Evolutionary conservation across 1,140 invertebrate species (phyloP).

Genomic region (Dinoponera quadriceps): DNA sequence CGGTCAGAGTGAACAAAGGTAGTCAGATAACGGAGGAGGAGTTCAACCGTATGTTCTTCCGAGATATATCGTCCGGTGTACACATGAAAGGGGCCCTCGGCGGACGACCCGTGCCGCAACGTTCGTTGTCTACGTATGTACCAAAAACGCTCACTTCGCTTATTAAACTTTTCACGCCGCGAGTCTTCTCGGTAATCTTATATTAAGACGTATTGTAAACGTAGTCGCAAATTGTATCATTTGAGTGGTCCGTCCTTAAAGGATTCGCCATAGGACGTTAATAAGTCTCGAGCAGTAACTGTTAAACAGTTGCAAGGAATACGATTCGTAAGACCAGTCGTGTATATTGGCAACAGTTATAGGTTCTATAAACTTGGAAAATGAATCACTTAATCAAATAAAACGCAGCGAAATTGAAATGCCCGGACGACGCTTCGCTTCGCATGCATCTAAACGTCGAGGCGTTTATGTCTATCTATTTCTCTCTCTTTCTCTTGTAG

Average conservation of each 20-base stretch:
- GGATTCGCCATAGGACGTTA: no score
- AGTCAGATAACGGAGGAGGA: slow-evolving; percentile 83
- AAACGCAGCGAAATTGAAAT: slow-evolving; percentile 27
- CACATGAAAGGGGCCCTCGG: slow-evolving; percentile 85
- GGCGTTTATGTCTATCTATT: no score
- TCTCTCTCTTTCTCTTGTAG: slow-evolving; percentile 17
- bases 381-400: slow-evolving; percentile 27
- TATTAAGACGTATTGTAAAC: no score
- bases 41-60: slow-evolving; percentile 88
- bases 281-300: no score
- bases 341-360: slow-evolving; percentile 60
- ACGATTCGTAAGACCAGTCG: slow-evolving; percentile 75
- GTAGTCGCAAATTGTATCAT: no score
- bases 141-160: slow-evolving; percentile 64
- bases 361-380: slow-evolving; percentile 45
- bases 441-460: no score
- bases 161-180: no score
- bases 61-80: slow-evolving; percentile 77
- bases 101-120: slow-evolving; percentile 71
- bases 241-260: no score
- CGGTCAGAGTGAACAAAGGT: slow-evolving; percentile 86
- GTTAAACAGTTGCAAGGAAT: no score
- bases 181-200: no score
- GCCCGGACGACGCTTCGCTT: not conserved
- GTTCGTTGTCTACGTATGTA: slow-evolving; percentile 53